Evolutionary conservation across 1,140 invertebrate species (phyloP).

Genomic region (Orussus abietinus): DNA sequence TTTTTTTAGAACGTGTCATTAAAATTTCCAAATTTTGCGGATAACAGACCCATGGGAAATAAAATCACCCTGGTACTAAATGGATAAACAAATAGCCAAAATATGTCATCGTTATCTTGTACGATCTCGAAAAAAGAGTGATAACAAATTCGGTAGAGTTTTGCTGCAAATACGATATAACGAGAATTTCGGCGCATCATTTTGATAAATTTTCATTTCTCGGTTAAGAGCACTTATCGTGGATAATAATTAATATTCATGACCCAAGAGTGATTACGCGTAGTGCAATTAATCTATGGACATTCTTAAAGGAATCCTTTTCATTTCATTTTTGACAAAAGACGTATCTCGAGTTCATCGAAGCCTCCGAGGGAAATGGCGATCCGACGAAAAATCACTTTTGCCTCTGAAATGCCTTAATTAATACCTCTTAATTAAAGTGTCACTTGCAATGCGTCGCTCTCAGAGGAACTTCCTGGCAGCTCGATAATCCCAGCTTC

Average conservation of each 20-base stretch:
- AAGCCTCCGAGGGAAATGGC: not conserved
- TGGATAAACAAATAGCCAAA: slow-evolving; percentile 1
- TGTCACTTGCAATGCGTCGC: no score
- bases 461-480: no score
- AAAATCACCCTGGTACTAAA: slow-evolving; percentile 3
- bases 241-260: no score
- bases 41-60: slow-evolving; percentile 6
- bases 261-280: not conserved
- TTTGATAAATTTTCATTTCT: no score
- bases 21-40: not conserved
- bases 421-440: not conserved
- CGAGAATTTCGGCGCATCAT: no score
- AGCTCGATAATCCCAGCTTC: no score
- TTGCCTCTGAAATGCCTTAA: not conserved
- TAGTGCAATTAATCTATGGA: not conserved
- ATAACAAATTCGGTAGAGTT: no score
- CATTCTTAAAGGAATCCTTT: not conserved
- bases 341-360: not conserved
- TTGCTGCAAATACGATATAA: no score
- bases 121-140: no score
- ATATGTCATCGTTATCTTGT: not conserved
- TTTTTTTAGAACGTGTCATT: slow-evolving; percentile 3
- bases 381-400: no score
- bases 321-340: not conserved
- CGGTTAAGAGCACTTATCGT: no score